phyloP scores from a whole-genome alignment of 2,888 invertebrate genomes.

The Magallana nippona region DNA sequence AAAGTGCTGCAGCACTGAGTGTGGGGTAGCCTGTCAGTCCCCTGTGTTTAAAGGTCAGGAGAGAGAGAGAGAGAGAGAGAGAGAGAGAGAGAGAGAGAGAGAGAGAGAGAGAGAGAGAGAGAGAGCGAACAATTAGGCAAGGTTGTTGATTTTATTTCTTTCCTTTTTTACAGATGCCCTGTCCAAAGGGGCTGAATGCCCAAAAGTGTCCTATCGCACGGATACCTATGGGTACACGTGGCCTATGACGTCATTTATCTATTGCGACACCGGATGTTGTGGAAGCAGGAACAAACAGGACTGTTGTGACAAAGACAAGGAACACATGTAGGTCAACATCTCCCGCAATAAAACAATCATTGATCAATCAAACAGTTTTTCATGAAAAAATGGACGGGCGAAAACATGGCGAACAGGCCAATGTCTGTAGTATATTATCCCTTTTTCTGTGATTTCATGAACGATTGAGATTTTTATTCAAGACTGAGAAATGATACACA shows the following conservation, averaged over 20 bases:
- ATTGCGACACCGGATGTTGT: neutral
- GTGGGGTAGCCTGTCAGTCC: neutral
- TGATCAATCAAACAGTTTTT: too few species aligned
- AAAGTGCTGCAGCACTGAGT: neutral
- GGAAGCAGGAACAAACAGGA: neutral
- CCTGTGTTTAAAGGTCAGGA: neutral
- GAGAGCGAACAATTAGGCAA: neutral
- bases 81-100: neutral
- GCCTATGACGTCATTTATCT: conserved; percentile 10
- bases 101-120: neutral
- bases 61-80: neutral
- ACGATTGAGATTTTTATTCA: too few species aligned
- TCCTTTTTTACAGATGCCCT: neutral
- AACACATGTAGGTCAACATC: neutral
- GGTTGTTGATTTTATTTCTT: neutral
- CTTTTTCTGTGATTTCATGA: too few species aligned
- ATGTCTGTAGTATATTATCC: too few species aligned
- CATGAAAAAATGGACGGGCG: too few species aligned
- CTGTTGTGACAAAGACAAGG: neutral
- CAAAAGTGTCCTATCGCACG: neutral
- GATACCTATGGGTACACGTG: neutral
- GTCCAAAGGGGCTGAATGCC: neutral
- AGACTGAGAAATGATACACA: too few species aligned
- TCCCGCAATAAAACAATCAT: too few species aligned
- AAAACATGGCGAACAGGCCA: too few species aligned